Conservation (phyloP, 2,888 invertebrate genomes). For the Polydrusus pterygomalis region DNA sequence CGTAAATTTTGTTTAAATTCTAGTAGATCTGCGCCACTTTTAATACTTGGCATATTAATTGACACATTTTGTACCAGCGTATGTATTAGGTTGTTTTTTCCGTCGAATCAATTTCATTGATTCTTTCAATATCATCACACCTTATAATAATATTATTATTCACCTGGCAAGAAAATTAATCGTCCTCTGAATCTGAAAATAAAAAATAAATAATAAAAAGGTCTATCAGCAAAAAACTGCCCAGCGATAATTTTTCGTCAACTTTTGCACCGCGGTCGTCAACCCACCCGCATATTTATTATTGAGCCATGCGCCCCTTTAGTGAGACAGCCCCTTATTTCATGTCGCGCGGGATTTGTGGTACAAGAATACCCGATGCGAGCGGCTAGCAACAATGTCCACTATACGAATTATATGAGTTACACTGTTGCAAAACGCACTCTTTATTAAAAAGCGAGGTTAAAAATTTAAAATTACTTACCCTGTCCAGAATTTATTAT, state of each 20-base stretch:
- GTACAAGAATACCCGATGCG: not conserved
- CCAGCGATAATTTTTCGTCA: too few relatives aligned
- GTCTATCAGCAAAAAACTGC: too few relatives aligned
- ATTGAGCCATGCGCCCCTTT: too few relatives aligned
- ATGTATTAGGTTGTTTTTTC: not conserved
- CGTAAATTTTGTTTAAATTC: constrained; percentile 9
- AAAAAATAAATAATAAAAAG: not conserved
- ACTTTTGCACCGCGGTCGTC: too few relatives aligned
- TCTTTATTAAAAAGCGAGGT: too few relatives aligned
- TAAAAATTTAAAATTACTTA: too few relatives aligned
- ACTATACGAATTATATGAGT: not conserved
- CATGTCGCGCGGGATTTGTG: not conserved
- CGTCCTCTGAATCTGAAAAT: not conserved
- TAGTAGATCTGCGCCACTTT: not conserved
- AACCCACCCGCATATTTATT: not conserved
- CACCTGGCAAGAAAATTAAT: not conserved
- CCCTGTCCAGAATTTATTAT: too few relatives aligned
- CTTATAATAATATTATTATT: not conserved
- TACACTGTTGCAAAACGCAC: not conserved
- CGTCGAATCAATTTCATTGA: not conserved
- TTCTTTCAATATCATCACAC: not conserved
- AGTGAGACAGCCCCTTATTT: too few relatives aligned
- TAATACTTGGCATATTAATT: not conserved
- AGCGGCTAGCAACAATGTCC: too few relatives aligned
- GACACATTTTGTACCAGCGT: not conserved